phyloP scores from a whole-genome alignment of 92 coral and sea anemone species.

The Ricordea florida region DNA sequence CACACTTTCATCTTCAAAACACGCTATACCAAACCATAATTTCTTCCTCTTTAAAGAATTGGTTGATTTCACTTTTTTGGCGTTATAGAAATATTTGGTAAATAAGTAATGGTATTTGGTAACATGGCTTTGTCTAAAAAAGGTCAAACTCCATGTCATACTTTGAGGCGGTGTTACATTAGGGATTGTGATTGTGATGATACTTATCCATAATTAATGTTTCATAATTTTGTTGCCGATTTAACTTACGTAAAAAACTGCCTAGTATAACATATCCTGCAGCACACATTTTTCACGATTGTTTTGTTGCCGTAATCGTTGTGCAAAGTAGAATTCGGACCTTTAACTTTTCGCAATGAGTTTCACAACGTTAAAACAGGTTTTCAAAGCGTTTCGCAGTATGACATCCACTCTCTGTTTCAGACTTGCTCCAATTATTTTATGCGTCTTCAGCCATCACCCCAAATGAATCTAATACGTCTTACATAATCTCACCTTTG shows the following conservation, averaged over 20 bases:
- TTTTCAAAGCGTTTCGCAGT: constrained; percentile 27
- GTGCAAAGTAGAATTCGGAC: neutral
- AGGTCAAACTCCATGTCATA: too few relatives aligned
- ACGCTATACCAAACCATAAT: neutral
- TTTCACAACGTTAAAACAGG: constrained; percentile 1
- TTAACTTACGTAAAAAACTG: neutral
- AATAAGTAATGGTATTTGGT: neutral
- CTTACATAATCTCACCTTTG: constrained; percentile 10
- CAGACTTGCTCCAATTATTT: constrained; percentile 6
- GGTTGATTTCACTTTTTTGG: neutral
- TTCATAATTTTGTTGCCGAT: constrained; percentile 5
- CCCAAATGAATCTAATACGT: neutral
- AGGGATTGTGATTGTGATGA: neutral
- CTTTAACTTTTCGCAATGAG: neutral
- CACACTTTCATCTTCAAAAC: constrained; percentile 6
- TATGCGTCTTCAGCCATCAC: constrained; percentile 3
- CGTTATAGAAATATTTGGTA: neutral
- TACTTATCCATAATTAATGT: neutral
- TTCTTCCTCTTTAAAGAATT: too few relatives aligned
- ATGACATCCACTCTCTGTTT: constrained; percentile 1
- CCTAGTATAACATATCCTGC: neutral
- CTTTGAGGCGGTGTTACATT: constrained; percentile 12
- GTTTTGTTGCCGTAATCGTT: constrained; percentile 1
- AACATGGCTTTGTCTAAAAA: too few relatives aligned
- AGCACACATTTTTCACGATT: neutral